Base-by-base conservation (phyloP, 2,797 vertebrate genomes). In the Ceyx erithaca region DNA sequence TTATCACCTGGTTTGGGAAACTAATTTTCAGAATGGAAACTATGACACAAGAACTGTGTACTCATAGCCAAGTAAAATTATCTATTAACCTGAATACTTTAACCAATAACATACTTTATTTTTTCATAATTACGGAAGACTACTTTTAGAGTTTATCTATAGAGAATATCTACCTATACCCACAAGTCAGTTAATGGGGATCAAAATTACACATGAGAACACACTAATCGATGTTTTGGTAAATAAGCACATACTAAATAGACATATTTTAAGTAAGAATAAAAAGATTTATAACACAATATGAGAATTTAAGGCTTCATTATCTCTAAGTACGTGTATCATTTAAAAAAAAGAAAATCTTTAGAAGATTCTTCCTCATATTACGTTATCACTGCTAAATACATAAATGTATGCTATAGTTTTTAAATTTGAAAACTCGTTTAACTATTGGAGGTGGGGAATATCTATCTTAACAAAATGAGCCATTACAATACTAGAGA, bases 291-390 rank as follows among this genome's bases (percentile, higher is more conserved):
- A 3, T 51, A 92, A 63, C 8, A 45, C 22, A 35, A 66, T 9
- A 7, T 26, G 18, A 48, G 13, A 73, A 49, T 33, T 46, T 80
- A 61, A 85, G 75, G 8, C 57, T 37, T 57, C 7, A 51, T n/a
- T 2, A 22, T 40, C 15, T 71, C 15, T 51, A 66, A 7, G 5
- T 31, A 52, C 0, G 1, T 11, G 6, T 9, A 75, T 30, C 3
- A 61, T 45, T 75, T 69, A 45, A 70, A 90, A 66, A 10, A 4
- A 58, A 19, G 15, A 63, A 80, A 77, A 31, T 6, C 64, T 14
- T 3, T 55, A 77, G 64, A 73, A 25, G 5, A 51, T 57, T 76
- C 37, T 81, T 67, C 67, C 8, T 72, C 84, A 52, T 22, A 41
- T 7, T 35, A 4, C 10, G 58, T 6, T 28, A 23, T 21, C 13